phyloP scores from a whole-genome alignment of 1,140 invertebrate genomes.

The Zaprionus africanus region DNA sequence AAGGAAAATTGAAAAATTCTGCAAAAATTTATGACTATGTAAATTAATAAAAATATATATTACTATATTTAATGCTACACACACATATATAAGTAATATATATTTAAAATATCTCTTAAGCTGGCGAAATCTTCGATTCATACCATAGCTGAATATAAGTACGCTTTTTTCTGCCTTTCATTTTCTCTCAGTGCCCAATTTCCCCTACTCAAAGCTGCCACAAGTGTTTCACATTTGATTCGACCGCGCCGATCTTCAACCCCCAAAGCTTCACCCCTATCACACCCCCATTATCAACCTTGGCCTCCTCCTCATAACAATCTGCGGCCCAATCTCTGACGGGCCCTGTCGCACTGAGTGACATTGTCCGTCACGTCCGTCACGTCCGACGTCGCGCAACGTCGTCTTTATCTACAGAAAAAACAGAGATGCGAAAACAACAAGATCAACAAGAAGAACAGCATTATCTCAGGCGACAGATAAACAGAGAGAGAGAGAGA shows the following conservation, averaged over 20 bases:
- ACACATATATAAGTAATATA: no score
- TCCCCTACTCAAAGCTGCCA: not conserved
- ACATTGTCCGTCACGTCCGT: not conserved
- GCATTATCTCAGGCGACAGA: not conserved
- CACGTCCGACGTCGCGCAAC: not conserved
- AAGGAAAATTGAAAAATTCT: no score
- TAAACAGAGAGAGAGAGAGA: not conserved
- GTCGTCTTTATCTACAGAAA: not conserved
- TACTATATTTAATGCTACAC: no score
- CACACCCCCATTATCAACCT: not conserved
- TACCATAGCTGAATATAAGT: no score
- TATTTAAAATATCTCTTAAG: no score
- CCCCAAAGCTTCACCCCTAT: not conserved
- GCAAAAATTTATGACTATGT: no score
- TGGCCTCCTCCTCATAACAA: slow-evolving; percentile 7
- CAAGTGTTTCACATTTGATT: not conserved
- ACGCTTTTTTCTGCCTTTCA: not conserved
- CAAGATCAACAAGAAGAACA: not conserved
- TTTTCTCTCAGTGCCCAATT: not conserved
- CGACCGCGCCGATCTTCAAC: not conserved
- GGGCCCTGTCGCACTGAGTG: slow-evolving; percentile 1
- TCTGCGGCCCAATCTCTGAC: slow-evolving; percentile 5
- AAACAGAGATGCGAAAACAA: not conserved
- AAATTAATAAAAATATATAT: no score
- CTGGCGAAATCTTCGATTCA: no score